Evolutionary conservation across 2,888 invertebrate genomes (phyloP), one percentile per base, ranked within the genome.

Genomic region (Megaustenia siamemsis): DNA sequence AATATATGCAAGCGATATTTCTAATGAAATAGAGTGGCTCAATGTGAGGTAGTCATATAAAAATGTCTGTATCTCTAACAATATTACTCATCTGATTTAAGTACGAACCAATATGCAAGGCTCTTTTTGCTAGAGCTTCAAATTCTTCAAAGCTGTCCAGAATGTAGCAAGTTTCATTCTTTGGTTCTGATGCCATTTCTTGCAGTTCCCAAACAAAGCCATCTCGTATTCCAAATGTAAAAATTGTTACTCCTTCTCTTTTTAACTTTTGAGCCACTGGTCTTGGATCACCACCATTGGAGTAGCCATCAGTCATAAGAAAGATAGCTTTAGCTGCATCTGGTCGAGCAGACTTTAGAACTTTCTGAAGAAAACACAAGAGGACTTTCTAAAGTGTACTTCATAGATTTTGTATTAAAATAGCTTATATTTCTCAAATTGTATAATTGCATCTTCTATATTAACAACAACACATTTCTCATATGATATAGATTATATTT

Each of bases 271-370:
- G 94, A 0, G 96, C 96, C 2, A 95, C 94, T 0, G 95, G 95
- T 15, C 95, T 93, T 0, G 96, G 96, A 93, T 96, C 95, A 0
- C 96, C 96, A 1, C 96, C 96, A 91, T 96, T 96, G 10, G 96
- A 96, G 91, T 96, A 96, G 24, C 96, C 96, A 90, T 96, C 96
- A 0, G 96, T 96, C 87, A 96, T 95, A 5, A 96, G 93, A 90
- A 96, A 96, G 18, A 96, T 94, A 0, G 96, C 95, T 91, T 96
- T 96, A 88, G 94, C 90, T 0, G 94, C 95, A 75, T 91, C 90
- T 5, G 87, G 88, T 15, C 94, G 90, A 0, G 93, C 90, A 15
- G 90, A 87, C 38, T 87, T 86, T 43, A 94, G 86, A 1, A 94
- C 92, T 88, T 90, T 88, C 94, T 94, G 88, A 5, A 87, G 83